These are phyloP conservation scores for Pristionchus fissidentatus DNA, from an alignment of 2,888 invertebrate species.

Conservation along the genomic window DNA sequence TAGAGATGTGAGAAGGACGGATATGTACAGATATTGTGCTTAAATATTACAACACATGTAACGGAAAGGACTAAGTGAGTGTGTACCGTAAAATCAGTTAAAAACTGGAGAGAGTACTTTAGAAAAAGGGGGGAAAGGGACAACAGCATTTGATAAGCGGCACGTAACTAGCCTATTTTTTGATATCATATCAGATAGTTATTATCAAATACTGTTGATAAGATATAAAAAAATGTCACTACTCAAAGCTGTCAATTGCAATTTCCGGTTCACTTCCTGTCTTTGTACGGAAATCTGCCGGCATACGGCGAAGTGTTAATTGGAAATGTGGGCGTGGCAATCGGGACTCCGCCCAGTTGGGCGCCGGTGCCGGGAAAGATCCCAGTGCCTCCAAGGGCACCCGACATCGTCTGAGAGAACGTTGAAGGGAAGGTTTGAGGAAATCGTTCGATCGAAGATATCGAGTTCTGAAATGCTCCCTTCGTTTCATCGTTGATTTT, in stretches of 20 bases:
- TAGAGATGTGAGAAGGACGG: neutral
- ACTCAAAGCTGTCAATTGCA: slow-evolving; percentile 15
- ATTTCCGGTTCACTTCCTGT: slow-evolving; percentile 34
- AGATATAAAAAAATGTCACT: too few relatives aligned
- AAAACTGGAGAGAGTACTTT: too few relatives aligned
- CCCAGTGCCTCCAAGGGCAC: slow-evolving; percentile 42
- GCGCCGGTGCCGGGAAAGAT: slow-evolving; percentile 38
- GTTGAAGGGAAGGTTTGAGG: slow-evolving; percentile 46
- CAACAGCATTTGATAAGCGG: too few relatives aligned
- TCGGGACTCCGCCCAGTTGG: slow-evolving; percentile 43
- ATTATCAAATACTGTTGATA: too few relatives aligned
- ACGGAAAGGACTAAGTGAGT: too few relatives aligned
- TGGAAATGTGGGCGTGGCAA: slow-evolving; percentile 35
- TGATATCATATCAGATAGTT: neutral
- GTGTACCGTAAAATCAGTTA: too few relatives aligned
- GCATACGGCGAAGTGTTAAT: slow-evolving; percentile 37
- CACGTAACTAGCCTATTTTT: too few relatives aligned
- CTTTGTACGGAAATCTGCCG: slow-evolving; percentile 41
- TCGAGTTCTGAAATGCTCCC: neutral
- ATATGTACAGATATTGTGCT: slow-evolving; percentile 32
- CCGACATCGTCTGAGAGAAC: slow-evolving; percentile 43
- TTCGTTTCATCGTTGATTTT: neutral
- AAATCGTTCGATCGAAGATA: slow-evolving; percentile 19
- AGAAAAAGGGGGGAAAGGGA: too few relatives aligned
- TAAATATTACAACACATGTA: too few relatives aligned